phyloP scores from a whole-genome alignment of 2,888 invertebrate genomes.

The Microdon myrmicae region DNA sequence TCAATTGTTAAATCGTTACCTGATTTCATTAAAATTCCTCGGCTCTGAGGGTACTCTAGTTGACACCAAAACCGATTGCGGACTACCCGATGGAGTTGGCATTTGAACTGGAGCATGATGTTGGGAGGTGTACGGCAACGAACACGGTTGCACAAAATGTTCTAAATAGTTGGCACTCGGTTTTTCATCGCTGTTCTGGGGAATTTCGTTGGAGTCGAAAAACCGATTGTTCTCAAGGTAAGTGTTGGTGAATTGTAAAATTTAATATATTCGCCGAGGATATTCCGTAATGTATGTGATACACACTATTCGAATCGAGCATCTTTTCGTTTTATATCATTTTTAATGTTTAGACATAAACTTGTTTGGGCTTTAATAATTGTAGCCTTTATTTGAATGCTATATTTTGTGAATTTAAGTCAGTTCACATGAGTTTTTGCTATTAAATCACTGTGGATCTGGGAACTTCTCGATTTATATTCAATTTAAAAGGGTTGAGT shows the following conservation, averaged over 20 bases:
- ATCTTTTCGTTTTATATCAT: conserved; percentile 66
- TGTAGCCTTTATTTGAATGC: too few species aligned
- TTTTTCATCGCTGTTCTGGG: conserved; percentile 62
- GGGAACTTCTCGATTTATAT: too few species aligned
- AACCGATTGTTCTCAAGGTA: conserved; percentile 54
- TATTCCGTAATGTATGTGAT: conserved; percentile 57
- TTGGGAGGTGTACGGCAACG: conserved; percentile 31
- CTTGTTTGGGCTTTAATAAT: too few species aligned
- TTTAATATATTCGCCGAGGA: conserved; percentile 58
- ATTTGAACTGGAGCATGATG: conserved; percentile 37
- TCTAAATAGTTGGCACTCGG: conserved; percentile 61
- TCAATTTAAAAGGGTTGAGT: too few species aligned
- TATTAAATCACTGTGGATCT: too few species aligned
- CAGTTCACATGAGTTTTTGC: too few species aligned
- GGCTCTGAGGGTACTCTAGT: too few species aligned
- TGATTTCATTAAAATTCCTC: too few species aligned
- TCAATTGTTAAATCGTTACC: too few species aligned
- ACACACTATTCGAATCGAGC: conserved; percentile 55
- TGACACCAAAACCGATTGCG: conserved; percentile 37
- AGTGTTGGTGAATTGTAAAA: conserved; percentile 58
- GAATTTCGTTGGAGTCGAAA: conserved; percentile 59
- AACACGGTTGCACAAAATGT: conserved; percentile 56
- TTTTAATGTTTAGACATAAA: too few species aligned
- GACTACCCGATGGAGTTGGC: conserved; percentile 39
- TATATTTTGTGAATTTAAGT: too few species aligned